Evolutionary conservation across 2,888 invertebrate species (phyloP), one percentile per base, ranked within the genome.

Genomic region (Helicoverpa assulta): DNA sequence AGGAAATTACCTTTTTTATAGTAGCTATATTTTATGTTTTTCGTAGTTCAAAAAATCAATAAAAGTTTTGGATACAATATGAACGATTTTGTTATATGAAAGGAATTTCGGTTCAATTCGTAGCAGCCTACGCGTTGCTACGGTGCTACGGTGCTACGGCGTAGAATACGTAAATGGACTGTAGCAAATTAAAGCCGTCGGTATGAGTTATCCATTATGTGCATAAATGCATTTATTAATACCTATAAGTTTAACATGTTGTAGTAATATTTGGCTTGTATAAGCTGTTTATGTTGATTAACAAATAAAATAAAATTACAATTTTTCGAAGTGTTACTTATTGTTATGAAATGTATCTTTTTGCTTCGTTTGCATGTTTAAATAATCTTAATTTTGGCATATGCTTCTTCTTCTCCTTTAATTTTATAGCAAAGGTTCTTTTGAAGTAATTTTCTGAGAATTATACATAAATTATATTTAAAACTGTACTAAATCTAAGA

Each of bases 41-140:
- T 26, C n/a, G 33, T 57, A 51, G 29, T 54, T 53, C 19, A 5
- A 37, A 33, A 53, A 33, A 58, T 8, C 14, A 21, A 67, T 64
- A 69, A 64, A n/a, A 59, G 52, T 33, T 50, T 62, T 53, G 43
- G 47, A 18, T 21, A 53, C n/a, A 54, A 29, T 80, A 66, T 51
- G 47, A 63, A 47, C n/a, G 59, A 70, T 63, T 61, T 76, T 77
- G 57, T 77, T 81, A 66, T 73, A 78, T 52, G 58, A 73, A 58
- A 67, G 21, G 61, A 69, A 78, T 78, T 70, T 43, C 47, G 12
- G 63, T 65, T 67, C 53, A 50, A 56, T 62, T 68, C 67, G 66
- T 78, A 78, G 78, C 56, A 58, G 66, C 40, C 67, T 72, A 76
- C 78, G 26, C 26, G 26, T 26, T 26, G 26, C 26, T 26, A 26